Evolutionary conservation across 2,113 vertebrate genomes (phyloP).

Genomic region (Aegotheles bennettii): DNA sequence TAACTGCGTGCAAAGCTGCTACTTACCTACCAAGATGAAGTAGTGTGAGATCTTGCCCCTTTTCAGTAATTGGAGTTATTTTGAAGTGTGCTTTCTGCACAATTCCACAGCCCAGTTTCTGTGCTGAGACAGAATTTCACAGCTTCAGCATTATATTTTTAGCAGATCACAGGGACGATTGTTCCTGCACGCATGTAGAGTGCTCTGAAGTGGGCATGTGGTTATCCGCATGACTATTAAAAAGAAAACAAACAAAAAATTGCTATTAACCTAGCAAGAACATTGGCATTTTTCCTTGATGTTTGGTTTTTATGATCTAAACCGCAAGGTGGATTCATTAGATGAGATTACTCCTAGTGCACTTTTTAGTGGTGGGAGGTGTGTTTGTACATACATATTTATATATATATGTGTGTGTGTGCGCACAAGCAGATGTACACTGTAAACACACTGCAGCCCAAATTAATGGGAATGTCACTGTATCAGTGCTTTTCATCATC

Average conservation of each 20-base stretch:
- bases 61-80: background rate
- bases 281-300: background rate
- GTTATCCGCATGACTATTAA: background rate
- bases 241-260: background rate
- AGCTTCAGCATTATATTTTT: background rate
- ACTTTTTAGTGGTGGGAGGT: background rate
- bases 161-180: background rate
- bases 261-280: background rate
- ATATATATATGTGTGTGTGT: accelerated
- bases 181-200: background rate
- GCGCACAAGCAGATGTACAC: background rate
- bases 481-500: background rate
- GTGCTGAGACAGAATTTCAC: background rate
- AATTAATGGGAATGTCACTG: background rate
- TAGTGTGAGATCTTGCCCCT: background rate
- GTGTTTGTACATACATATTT: background rate
- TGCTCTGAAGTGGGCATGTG: background rate
- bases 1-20: background rate
- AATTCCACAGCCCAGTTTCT: background rate
- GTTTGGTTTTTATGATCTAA: background rate
- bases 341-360: background rate
- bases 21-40: background rate
- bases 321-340: background rate
- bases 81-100: background rate
- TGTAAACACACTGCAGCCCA: background rate